phyloP scores from a whole-genome alignment of 2,888 invertebrate genomes.

The Philhelius pedissequus region DNA sequence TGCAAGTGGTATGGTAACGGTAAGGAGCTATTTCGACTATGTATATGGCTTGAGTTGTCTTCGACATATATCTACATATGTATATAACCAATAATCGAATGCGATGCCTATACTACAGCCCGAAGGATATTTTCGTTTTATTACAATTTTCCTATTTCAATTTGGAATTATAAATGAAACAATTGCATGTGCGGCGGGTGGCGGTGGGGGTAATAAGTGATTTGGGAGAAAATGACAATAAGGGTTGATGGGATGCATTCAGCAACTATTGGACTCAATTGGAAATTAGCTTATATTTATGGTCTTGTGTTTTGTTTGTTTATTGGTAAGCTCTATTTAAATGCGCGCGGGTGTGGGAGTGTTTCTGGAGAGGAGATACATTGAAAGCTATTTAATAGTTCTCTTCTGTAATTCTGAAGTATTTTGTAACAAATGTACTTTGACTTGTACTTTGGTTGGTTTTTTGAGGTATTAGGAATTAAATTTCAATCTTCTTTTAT shows the following conservation, averaged over 20 bases:
- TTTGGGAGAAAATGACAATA: not conserved
- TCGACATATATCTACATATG: not conserved
- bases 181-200: constrained; percentile 40
- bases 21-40: constrained; percentile 30
- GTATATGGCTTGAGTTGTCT: constrained; percentile 29
- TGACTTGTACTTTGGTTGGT: no score
- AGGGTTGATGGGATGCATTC: not conserved
- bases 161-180: constrained; percentile 53
- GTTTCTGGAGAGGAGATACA: not conserved
- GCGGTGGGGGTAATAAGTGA: no score
- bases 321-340: not conserved
- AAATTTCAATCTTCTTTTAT: no score
- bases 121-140: constrained; percentile 65
- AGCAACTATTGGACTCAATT: constrained; percentile 4
- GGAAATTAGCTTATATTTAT: constrained; percentile 49
- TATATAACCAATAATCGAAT: no score
- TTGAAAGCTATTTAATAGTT: not conserved
- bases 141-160: constrained; percentile 65
- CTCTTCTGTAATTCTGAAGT: not conserved
- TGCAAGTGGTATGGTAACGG: constrained; percentile 34
- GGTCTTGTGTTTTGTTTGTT: constrained; percentile 19
- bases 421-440: not conserved
- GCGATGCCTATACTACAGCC: constrained; percentile 36
- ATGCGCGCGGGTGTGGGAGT: no score
- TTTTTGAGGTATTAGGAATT: not conserved